Percentiles rank a stretch among this genome's conserved stretches.
Evolutionary conservation across 1,140 invertebrate species (phyloP).

Genomic region (Conus ventricosus): DNA sequence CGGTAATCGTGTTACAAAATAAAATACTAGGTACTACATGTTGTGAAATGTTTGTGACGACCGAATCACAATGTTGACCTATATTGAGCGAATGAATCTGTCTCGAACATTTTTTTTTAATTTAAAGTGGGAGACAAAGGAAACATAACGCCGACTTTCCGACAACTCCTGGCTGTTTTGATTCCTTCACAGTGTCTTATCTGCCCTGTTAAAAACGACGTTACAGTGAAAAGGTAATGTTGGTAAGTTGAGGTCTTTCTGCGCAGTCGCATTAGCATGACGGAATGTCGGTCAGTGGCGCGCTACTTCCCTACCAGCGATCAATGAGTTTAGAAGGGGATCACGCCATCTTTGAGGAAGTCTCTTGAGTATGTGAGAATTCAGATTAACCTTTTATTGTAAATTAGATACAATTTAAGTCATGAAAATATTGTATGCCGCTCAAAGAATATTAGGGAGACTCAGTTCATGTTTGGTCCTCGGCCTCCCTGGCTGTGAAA

Average conservation of each 20-base stretch:
- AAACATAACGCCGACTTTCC: background rate
- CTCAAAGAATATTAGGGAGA: background rate
- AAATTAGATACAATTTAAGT: conserved; percentile 20
- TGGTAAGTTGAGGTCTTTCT: background rate
- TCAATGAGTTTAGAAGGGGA: conserved; percentile 15
- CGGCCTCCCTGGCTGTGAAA: conserved; percentile 9
- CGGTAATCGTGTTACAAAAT: too few species aligned
- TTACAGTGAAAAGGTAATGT: background rate
- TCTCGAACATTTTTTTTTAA: background rate
- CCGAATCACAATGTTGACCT: conserved; percentile 3
- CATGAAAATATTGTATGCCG: background rate
- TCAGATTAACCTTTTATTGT: conserved; percentile 1
- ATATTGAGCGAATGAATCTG: background rate
- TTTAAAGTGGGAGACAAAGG: background rate
- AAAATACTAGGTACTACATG: background rate
- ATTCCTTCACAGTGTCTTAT: background rate
- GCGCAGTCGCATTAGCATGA: conserved; percentile 42
- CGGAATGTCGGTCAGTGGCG: conserved; percentile 19
- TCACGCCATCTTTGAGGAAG: conserved; percentile 25
- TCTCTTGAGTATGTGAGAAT: background rate
- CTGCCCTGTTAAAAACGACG: background rate
- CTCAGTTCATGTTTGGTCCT: background rate
- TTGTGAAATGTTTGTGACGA: background rate
- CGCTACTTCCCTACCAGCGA: conserved; percentile 31
- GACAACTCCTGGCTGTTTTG: background rate